These are phyloP conservation scores for Xiphophorus birchmanni DNA, from an alignment of 2,797 vertebrate species.

Conservation along the genomic window DNA sequence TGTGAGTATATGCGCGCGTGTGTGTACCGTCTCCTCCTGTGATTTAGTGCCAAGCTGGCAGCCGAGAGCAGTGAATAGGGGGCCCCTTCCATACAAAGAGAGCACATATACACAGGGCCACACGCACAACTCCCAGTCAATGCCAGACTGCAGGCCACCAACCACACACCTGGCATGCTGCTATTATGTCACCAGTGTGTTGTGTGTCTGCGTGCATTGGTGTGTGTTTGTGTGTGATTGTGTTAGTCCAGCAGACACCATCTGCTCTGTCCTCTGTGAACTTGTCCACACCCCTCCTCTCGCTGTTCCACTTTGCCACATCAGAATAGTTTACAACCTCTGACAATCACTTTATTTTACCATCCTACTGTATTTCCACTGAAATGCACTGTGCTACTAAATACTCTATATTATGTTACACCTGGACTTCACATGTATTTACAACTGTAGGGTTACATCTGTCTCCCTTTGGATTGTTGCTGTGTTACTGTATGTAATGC, in stretches of 20 bases:
- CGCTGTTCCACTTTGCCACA: constrained; percentile 30
- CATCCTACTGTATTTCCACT: not conserved
- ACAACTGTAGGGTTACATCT: not conserved
- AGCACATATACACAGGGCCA: constrained; percentile 46
- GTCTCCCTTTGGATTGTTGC: not conserved
- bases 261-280: constrained; percentile 80
- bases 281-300: constrained; percentile 66
- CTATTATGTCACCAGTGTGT: constrained; percentile 78
- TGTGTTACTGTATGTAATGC: not conserved
- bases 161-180: constrained; percentile 79
- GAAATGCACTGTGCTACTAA: not conserved
- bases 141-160: constrained; percentile 78
- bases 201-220: constrained; percentile 38
- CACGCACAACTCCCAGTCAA: constrained; percentile 52
- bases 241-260: constrained; percentile 76
- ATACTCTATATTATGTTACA: not conserved
- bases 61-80: constrained; percentile 73
- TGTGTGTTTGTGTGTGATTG: constrained; percentile 52
- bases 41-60: constrained; percentile 82
- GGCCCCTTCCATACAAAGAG: constrained; percentile 77
- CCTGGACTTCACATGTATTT: constrained; percentile 7
- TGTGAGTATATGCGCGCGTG: constrained; percentile 14
- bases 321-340: constrained; percentile 27
- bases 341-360: constrained; percentile 12
- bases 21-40: constrained; percentile 68